Evolutionary conservation across 2,888 invertebrate genomes (phyloP).

Genomic region (Frankliniella fusca): DNA sequence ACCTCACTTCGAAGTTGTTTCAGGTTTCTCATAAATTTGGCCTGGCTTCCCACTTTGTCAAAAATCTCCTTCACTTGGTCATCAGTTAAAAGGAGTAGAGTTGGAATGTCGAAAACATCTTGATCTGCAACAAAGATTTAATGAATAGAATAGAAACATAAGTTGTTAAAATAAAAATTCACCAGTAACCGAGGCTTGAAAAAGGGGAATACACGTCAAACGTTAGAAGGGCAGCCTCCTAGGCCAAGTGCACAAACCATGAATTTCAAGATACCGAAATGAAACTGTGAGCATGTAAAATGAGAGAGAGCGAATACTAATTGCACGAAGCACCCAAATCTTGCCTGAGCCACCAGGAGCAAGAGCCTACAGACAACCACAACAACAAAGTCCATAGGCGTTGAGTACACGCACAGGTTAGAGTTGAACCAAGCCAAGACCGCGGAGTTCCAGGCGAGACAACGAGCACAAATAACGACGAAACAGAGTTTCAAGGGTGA

Average conservation of each 20-base stretch:
- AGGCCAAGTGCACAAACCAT: not conserved
- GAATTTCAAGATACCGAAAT: not conserved
- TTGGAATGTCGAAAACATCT: not conserved
- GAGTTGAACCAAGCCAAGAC: not conserved
- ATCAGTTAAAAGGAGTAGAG: not conserved
- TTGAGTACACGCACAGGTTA: not conserved
- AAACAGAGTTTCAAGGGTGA: not conserved
- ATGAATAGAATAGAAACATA: not conserved
- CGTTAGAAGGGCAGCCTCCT: not conserved
- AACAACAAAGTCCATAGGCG: not conserved
- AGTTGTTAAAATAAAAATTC: not conserved
- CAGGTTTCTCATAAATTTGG: not conserved
- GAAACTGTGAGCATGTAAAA: not conserved
- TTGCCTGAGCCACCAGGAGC: not conserved
- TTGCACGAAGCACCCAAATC: not conserved
- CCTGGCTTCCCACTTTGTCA: conserved; percentile 1
- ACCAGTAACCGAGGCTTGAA: not conserved
- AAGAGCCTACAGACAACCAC: not conserved
- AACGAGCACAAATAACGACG: not conserved
- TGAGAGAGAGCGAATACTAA: not conserved
- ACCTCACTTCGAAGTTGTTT: conserved; percentile 11
- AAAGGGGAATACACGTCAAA: not conserved
- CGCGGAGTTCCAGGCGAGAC: not conserved
- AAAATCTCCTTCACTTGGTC: conserved; percentile 1
- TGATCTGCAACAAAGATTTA: not conserved